Evolutionary conservation across 2,797 vertebrate species (phyloP).

Genomic region (Eulemur mongoz): DNA sequence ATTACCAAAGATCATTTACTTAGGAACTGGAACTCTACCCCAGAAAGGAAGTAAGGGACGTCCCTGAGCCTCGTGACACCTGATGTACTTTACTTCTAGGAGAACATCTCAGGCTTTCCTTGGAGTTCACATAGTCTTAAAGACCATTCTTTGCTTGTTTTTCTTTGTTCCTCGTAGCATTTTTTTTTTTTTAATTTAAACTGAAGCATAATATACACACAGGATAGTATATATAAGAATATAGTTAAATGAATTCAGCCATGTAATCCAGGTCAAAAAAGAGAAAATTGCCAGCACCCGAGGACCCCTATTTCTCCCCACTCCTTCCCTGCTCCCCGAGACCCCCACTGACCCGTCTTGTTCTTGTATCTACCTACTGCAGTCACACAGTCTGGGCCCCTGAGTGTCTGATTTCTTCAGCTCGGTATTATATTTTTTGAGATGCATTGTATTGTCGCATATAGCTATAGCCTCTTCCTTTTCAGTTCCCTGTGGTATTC

Average conservation of each 20-base stretch:
- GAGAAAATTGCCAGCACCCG: rapidly evolving
- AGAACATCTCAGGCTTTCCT: background rate
- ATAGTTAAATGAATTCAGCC: background rate
- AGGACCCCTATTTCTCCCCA: background rate
- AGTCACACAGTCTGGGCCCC: background rate
- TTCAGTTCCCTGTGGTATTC: background rate
- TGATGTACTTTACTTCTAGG: background rate
- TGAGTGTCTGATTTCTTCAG: background rate
- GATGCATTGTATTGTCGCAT: background rate
- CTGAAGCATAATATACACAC: background rate
- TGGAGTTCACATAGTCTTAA: background rate
- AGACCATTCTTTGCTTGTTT: background rate
- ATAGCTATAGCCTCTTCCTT: background rate
- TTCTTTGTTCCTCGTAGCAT: background rate
- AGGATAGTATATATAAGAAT: background rate
- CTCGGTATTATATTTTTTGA: background rate
- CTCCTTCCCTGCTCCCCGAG: background rate
- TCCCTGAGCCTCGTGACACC: background rate
- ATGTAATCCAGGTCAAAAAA: background rate
- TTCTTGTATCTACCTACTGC: background rate
- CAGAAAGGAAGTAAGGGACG: background rate
- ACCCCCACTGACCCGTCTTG: background rate
- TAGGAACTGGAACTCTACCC: background rate
- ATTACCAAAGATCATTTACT: background rate
- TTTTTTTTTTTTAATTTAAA: background rate